Evolutionary conservation across 2,113 vertebrate species (phyloP).

Genomic region (Melanocharis versteri): DNA sequence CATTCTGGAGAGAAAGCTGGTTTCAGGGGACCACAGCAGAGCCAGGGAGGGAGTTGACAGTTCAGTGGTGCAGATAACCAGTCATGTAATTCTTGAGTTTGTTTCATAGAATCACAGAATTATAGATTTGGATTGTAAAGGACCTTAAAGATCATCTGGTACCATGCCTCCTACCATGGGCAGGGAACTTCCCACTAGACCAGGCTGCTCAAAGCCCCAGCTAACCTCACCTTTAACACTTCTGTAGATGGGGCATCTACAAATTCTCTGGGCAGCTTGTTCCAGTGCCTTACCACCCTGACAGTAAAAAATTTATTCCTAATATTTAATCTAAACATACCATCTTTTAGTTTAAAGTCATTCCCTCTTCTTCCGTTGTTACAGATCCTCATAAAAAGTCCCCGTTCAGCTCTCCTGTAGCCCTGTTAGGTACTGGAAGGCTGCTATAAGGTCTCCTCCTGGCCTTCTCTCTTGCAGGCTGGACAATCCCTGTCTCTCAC

Average conservation of each 20-base stretch:
- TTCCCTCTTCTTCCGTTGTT: neutral
- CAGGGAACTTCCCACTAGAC: neutral
- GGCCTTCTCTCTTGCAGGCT: neutral
- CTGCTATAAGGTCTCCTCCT: neutral
- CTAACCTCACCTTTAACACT: neutral
- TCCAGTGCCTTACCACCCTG: neutral
- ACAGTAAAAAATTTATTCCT: neutral
- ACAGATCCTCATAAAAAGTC: accelerated
- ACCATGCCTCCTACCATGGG: neutral
- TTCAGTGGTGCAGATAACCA: neutral
- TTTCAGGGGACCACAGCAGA: neutral
- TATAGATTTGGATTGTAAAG: neutral
- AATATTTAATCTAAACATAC: neutral
- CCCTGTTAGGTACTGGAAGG: accelerated
- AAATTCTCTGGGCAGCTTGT: neutral
- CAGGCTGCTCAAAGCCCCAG: neutral
- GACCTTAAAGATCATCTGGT: neutral
- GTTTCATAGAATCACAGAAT: neutral
- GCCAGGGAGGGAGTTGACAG: neutral
- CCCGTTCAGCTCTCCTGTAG: neutral
- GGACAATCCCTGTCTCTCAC: neutral
- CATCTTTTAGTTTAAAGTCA: neutral
- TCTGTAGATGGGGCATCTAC: neutral
- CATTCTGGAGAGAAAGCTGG: neutral
- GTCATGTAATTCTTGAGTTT: neutral